phyloP scores from a whole-genome alignment of 2,797 vertebrate genomes.

The Argya squamiceps region DNA sequence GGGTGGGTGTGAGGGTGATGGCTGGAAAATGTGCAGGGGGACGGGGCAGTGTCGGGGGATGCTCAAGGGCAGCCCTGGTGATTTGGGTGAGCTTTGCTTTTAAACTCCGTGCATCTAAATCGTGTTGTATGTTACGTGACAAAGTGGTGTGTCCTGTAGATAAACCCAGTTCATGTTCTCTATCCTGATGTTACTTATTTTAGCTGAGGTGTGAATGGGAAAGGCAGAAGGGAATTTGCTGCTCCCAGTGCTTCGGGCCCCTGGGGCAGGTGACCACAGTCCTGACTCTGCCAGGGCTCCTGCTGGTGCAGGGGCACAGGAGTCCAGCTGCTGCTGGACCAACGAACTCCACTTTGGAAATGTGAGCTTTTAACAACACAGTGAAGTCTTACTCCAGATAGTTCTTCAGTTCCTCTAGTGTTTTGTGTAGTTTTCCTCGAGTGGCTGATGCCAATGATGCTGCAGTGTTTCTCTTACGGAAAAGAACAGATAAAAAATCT shows the following conservation, averaged over 20 bases:
- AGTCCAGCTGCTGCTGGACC: neutral
- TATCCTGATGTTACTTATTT: neutral
- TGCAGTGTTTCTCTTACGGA: neutral
- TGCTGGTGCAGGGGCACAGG: neutral
- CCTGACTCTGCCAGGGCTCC: neutral
- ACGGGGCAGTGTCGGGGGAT: rapidly evolving
- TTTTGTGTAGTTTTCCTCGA: neutral
- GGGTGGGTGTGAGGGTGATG: neutral
- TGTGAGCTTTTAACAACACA: neutral
- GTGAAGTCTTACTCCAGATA: neutral
- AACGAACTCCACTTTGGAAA: neutral
- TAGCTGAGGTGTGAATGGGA: neutral
- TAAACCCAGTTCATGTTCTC: neutral
- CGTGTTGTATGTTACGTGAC: rapidly evolving
- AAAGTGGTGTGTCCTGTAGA: neutral
- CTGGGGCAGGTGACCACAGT: neutral
- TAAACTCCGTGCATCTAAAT: neutral
- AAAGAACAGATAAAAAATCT: neutral
- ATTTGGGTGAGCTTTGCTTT: neutral
- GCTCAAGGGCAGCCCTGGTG: neutral
- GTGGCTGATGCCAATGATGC: neutral
- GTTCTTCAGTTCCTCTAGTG: neutral
- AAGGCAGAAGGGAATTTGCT: neutral
- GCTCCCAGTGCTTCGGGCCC: rapidly evolving
- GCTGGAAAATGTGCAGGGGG: neutral